Percentiles rank a stretch among this genome's conserved stretches.
These are phyloP conservation scores for Ardeotis arabs DNA, from an alignment of 2,113 vertebrate genomes.

Conservation along the genomic window DNA sequence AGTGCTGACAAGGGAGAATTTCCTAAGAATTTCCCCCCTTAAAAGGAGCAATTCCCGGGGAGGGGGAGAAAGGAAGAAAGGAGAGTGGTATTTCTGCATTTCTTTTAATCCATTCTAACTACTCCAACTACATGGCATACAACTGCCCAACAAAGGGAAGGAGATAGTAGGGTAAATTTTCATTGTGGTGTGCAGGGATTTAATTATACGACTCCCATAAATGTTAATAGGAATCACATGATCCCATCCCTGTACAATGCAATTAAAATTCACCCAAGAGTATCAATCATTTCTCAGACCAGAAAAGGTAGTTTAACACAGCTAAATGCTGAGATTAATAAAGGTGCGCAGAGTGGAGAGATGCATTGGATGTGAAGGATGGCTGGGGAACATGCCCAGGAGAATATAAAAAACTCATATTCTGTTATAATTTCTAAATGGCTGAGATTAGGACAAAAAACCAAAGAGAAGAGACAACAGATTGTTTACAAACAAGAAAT, in stretches of 20 bases:
- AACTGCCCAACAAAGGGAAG: not conserved
- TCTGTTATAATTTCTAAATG: not conserved
- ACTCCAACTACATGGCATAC: not conserved
- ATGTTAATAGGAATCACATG: slow-evolving; percentile 39
- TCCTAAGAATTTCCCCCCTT: not conserved
- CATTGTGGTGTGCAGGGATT: not conserved
- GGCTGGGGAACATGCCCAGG: not conserved
- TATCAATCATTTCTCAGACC: slow-evolving; percentile 15
- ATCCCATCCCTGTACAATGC: not conserved
- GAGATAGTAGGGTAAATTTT: not conserved
- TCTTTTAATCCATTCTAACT: not conserved
- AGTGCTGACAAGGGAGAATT: not conserved
- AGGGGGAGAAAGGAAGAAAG: not conserved
- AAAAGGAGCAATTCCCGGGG: not conserved
- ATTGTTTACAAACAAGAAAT: not conserved
- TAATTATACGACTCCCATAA: not conserved
- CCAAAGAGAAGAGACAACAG: not conserved
- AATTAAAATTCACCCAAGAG: slow-evolving; percentile 16
- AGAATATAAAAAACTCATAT: not conserved
- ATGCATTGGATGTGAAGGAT: not conserved
- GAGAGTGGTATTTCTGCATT: not conserved
- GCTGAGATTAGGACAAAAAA: not conserved
- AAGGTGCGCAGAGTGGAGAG: not conserved
- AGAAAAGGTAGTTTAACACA: slow-evolving; percentile 11
- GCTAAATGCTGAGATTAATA: not conserved